These are phyloP conservation scores for Aythya fuligula DNA, from an alignment of 2,797 vertebrate species.

Conservation along the genomic window DNA sequence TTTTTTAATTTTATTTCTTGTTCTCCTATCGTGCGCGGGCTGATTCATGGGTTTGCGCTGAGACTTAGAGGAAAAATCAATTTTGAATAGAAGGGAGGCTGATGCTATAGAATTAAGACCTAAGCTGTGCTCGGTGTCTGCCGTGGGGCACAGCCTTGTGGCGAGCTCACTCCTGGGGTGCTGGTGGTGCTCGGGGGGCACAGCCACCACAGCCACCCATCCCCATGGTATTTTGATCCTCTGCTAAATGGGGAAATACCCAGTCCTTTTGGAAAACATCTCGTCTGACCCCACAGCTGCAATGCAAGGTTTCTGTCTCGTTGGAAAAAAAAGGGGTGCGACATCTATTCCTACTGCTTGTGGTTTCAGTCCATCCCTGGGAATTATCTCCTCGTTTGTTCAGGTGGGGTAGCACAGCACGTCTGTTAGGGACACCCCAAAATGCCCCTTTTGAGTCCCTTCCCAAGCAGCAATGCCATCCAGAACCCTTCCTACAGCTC, in stretches of 20 bases:
- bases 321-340: neutral
- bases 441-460: neutral
- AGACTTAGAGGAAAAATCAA: slow-evolving; percentile 29
- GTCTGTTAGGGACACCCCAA: accelerated
- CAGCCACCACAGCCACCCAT: accelerated
- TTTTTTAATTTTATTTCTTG: slow-evolving; percentile 2
- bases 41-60: neutral
- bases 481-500: neutral
- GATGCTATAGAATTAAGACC: slow-evolving; percentile 36
- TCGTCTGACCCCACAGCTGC: neutral
- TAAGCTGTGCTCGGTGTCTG: neutral
- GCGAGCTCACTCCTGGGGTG: neutral
- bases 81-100: slow-evolving; percentile 15
- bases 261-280: neutral
- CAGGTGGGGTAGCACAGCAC: accelerated
- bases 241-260: accelerated
- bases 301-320: neutral
- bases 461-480: neutral
- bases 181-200: accelerated
- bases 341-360: accelerated
- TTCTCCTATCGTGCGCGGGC: neutral
- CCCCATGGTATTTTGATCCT: neutral
- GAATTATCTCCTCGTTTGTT: neutral
- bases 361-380: accelerated
- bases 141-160: neutral